Conservation (phyloP, 1,140 invertebrate genomes). For the Brachionus angularis region DNA sequence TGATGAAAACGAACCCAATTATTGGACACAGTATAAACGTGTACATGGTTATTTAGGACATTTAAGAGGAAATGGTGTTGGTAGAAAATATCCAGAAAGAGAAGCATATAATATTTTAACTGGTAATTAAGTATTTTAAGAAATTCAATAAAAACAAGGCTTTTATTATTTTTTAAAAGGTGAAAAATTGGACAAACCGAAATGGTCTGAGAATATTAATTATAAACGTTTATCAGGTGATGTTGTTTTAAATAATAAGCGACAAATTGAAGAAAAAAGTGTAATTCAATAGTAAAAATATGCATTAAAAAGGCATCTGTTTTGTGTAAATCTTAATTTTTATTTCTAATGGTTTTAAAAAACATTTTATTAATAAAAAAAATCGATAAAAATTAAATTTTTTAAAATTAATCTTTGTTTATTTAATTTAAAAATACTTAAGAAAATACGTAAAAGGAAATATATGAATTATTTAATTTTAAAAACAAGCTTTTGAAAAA, state of each 20-base stretch:
- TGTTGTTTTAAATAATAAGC: neutral
- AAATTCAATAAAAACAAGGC: neutral
- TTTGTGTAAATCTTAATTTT: no score
- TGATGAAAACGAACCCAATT: slow-evolving; percentile 7
- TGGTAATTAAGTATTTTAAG: slow-evolving; percentile 7
- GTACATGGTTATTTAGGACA: slow-evolving; percentile 34
- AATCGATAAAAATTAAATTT: no score
- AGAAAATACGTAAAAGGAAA: no score
- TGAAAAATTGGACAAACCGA: neutral
- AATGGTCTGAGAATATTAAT: neutral
- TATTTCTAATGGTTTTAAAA: no score
- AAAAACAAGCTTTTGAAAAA: no score
- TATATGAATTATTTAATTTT: no score
- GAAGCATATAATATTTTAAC: slow-evolving; percentile 25
- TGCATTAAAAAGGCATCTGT: no score
- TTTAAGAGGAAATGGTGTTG: slow-evolving; percentile 1
- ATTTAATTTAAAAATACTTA: no score
- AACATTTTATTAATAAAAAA: no score
- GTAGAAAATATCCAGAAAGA: slow-evolving; percentile 4
- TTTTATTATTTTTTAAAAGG: neutral
- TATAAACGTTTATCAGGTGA: neutral
- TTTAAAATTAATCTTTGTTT: no score
- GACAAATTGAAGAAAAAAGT: no score
- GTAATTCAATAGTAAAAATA: no score
- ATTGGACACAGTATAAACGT: slow-evolving; percentile 42